A percentile compares a stretch with the other conserved stretches of the same genome.
phyloP scores from a whole-genome alignment of 1,140 invertebrate species.

The Aethina tumida region DNA sequence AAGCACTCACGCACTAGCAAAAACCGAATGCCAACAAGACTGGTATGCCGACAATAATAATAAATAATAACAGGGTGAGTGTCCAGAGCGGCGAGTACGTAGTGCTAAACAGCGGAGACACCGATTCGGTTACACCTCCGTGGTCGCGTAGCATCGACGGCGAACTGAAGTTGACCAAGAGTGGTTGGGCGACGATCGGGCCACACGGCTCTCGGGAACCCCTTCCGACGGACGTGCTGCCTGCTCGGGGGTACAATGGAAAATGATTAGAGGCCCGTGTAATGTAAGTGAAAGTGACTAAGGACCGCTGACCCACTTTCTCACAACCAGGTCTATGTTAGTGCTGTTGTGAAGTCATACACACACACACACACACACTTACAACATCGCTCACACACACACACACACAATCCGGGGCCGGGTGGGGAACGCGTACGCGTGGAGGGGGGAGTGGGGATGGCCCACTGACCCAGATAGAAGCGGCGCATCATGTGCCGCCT shows the following conservation, averaged over 20 bases:
- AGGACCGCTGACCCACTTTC: conserved; percentile 50
- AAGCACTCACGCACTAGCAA: background rate
- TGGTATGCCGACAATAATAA: conserved; percentile 1
- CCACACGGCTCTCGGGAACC: conserved; percentile 19
- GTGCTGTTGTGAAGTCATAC: conserved; percentile 38
- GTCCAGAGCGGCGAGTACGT: background rate
- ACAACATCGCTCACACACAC: conserved; percentile 31
- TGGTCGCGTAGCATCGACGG: conserved; percentile 9
- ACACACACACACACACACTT: conserved; percentile 24
- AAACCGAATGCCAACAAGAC: conserved; percentile 3
- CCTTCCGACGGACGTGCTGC: conserved; percentile 39
- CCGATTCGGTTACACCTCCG: conserved; percentile 15
- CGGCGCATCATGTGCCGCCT: conserved; percentile 28
- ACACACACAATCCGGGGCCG: conserved; percentile 34
- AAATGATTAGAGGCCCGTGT: conserved; percentile 54
- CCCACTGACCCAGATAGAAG: conserved; percentile 57
- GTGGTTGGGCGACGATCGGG: conserved; percentile 6
- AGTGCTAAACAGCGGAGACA: conserved; percentile 3
- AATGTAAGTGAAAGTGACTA: conserved; percentile 56
- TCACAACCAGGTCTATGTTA: conserved; percentile 58
- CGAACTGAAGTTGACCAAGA: conserved; percentile 9
- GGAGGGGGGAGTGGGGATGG: conserved; percentile 42
- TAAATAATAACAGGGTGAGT: conserved; percentile 5
- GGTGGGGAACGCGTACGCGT: conserved; percentile 35
- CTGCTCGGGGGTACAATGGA: conserved; percentile 47